Evolutionary conservation across 2,113 vertebrate species (phyloP).

Genomic region (Brachionichthys hirsutus): DNA sequence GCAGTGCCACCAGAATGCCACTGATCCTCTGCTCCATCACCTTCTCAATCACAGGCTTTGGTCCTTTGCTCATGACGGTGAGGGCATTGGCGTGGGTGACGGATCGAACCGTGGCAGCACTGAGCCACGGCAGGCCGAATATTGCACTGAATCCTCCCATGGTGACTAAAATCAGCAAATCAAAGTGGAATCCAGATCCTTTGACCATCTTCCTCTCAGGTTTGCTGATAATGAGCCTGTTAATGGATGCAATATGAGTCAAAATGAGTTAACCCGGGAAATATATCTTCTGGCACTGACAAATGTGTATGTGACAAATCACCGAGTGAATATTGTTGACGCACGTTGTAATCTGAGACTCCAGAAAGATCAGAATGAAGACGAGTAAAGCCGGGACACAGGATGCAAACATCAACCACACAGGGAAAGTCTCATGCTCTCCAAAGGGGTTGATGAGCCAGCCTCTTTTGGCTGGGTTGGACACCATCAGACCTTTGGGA

Average conservation of each 20-base stretch:
- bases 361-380: conserved; percentile 98
- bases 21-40: conserved; percentile 94
- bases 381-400: conserved; percentile 88
- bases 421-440: conserved; percentile 67
- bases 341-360: conserved; percentile 98
- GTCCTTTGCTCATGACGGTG: conserved; percentile 87
- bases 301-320: background rate
- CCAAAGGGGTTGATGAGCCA: conserved; percentile 93
- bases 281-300: background rate
- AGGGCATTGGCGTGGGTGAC: conserved; percentile 95
- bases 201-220: conserved; percentile 93
- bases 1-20: conserved; percentile 86
- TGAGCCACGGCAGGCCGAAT: conserved; percentile 97
- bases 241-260: background rate
- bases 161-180: conserved; percentile 89
- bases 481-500: conserved; percentile 84
- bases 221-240: conserved; percentile 90
- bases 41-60: conserved; percentile 81
- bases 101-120: conserved; percentile 90
- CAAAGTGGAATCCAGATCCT: conserved; percentile 93
- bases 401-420: conserved; percentile 90
- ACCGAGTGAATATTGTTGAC: conserved; percentile 31
- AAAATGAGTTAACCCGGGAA: background rate
- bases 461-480: conserved; percentile 72
- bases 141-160: conserved; percentile 89